Evolutionary conservation across 2,888 invertebrate species (phyloP).

Genomic region (Erebia palarica): DNA sequence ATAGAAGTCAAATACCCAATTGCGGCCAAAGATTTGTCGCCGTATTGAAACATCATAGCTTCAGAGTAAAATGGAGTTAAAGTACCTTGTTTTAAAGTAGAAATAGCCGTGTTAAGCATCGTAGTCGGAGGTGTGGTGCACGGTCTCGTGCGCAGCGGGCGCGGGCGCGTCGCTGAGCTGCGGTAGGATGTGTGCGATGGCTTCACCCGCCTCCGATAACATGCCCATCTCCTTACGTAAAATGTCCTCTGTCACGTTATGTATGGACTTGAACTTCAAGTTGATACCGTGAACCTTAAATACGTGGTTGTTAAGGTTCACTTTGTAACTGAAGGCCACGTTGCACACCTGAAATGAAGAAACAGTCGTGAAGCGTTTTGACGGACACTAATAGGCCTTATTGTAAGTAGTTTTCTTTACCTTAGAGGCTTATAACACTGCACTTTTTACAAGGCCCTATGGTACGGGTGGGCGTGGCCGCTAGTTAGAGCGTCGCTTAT

Average conservation of each 20-base stretch:
- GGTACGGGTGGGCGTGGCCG: too few species aligned
- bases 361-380: not conserved
- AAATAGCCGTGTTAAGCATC: not conserved
- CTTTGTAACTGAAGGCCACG: constrained; percentile 78
- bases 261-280: constrained; percentile 77
- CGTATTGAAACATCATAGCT: too few species aligned
- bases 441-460: too few species aligned
- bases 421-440: too few species aligned
- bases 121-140: constrained; percentile 51
- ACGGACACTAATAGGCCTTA: too few species aligned
- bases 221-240: constrained; percentile 67
- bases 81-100: not conserved
- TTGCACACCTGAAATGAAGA: constrained; percentile 68
- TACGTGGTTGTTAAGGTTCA: constrained; percentile 78
- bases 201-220: constrained; percentile 59
- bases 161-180: constrained; percentile 61
- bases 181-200: constrained; percentile 69
- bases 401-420: too few species aligned
- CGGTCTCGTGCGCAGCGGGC: constrained; percentile 67
- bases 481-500: too few species aligned
- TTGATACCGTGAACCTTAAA: constrained; percentile 76
- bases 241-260: constrained; percentile 73
- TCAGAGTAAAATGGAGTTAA: not conserved
- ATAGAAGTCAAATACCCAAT: too few species aligned
- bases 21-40: too few species aligned